phyloP scores from a whole-genome alignment of 2,113 vertebrate species.

The Pardalotus punctatus region DNA sequence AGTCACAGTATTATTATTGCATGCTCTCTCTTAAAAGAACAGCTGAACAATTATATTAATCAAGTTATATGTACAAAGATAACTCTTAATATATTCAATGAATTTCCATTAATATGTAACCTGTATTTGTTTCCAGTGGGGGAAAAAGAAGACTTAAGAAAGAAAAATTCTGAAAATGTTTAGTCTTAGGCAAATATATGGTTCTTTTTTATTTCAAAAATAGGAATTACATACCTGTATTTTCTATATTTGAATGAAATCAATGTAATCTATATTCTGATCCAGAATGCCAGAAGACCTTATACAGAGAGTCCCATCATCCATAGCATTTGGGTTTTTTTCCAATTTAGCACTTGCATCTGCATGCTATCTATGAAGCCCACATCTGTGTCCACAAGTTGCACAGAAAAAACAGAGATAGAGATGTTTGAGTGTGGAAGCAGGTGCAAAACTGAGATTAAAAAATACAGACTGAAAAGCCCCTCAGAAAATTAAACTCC shows the following conservation, averaged over 20 bases:
- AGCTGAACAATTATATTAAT: neutral
- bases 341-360: conserved; percentile 14
- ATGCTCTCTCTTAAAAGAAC: neutral
- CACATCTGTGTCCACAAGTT: conserved; percentile 30
- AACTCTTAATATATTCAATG: neutral
- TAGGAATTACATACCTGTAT: neutral
- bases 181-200: neutral
- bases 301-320: neutral
- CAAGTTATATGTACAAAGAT: neutral
- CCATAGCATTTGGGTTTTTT: neutral
- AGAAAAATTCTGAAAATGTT: neutral
- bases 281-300: neutral
- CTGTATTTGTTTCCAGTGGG: neutral
- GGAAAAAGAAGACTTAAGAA: neutral
- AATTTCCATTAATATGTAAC: neutral
- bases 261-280: neutral
- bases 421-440: neutral
- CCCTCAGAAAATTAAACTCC: neutral
- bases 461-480: neutral
- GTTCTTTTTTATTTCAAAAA: neutral
- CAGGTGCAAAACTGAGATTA: conserved; percentile 38
- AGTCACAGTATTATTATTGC: neutral
- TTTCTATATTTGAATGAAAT: neutral
- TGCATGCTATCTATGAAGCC: neutral
- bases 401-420: neutral